These are phyloP conservation scores for Porites australiensis DNA, from an alignment of 64 coral and sea anemone genomes.

Conservation along the genomic window DNA sequence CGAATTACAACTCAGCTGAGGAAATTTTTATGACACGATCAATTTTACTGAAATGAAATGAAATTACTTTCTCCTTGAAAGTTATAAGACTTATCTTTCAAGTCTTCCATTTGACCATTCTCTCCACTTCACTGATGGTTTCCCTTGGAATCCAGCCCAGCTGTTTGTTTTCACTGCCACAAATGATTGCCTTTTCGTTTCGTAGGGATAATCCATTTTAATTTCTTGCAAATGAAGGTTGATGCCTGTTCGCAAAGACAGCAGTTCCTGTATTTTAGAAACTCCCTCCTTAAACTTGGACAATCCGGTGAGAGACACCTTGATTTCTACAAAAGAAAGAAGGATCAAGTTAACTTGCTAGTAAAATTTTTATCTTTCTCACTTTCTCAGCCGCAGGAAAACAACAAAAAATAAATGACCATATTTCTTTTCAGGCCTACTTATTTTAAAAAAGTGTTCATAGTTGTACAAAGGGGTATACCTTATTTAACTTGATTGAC, in stretches of 20 bases:
- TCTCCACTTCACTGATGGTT: background rate
- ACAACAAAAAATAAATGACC: slow-evolving; percentile 9
- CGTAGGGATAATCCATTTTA: no score
- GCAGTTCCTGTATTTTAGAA: slow-evolving; percentile 11
- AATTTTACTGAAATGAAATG: slow-evolving; percentile 14
- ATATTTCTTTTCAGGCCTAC: background rate
- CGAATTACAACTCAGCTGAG: slow-evolving; percentile 21
- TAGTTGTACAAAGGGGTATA: background rate
- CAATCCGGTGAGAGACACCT: slow-evolving; percentile 13
- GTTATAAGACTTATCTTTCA: slow-evolving; percentile 1
- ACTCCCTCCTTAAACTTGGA: background rate
- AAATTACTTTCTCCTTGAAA: slow-evolving; percentile 1
- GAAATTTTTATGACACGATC: slow-evolving; percentile 15
- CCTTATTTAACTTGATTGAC: background rate
- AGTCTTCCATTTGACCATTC: background rate
- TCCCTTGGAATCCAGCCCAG: background rate
- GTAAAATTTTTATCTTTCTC: background rate
- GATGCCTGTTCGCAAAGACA: background rate
- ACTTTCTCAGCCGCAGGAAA: background rate
- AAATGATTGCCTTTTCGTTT: no score
- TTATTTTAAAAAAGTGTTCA: no score
- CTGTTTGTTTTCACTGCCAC: background rate
- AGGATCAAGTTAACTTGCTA: slow-evolving; percentile 13
- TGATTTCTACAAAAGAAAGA: slow-evolving; percentile 15
- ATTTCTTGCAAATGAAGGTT: background rate